A percentile compares a stretch with the other conserved stretches of the same genome.
Conservation (phyloP, 2,797 vertebrate genomes). For the Neosilurus mollespiculum region DNA sequence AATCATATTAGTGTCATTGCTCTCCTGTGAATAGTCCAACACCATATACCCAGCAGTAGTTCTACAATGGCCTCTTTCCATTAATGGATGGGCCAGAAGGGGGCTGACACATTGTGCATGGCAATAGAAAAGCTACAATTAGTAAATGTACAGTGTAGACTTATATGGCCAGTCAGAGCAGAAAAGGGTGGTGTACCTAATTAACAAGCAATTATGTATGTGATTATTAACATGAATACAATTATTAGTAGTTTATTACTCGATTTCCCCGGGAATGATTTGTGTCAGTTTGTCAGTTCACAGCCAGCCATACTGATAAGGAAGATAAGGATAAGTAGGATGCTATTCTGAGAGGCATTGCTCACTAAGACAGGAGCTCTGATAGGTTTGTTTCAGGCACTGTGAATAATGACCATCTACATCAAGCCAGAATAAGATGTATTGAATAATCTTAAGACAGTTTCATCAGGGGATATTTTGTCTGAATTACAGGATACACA, state of each 20-base stretch:
- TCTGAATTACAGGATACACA: background rate
- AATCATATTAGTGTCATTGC: background rate
- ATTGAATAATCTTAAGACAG: background rate
- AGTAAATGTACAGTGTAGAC: background rate
- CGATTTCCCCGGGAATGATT: background rate
- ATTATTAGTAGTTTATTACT: background rate
- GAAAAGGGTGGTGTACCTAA: background rate
- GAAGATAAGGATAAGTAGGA: conserved; percentile 38
- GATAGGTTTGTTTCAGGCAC: conserved; percentile 2
- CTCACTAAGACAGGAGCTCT: conserved; percentile 18
- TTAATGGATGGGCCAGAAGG: background rate
- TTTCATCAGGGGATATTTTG: background rate
- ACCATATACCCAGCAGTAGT: background rate
- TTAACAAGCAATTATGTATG: no score
- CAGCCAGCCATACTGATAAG: conserved; percentile 38
- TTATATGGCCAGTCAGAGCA: background rate
- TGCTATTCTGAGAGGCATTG: conserved; percentile 53
- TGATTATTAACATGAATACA: background rate
- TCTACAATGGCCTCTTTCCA: no score
- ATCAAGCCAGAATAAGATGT: background rate
- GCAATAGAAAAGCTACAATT: background rate
- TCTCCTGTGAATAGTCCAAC: background rate
- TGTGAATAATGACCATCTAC: conserved; percentile 19
- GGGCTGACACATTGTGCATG: background rate
- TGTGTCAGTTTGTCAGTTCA: conserved; percentile 16